Evolutionary conservation across 2,113 vertebrate species (phyloP).

Genomic region (Colistium nudipinnis): DNA sequence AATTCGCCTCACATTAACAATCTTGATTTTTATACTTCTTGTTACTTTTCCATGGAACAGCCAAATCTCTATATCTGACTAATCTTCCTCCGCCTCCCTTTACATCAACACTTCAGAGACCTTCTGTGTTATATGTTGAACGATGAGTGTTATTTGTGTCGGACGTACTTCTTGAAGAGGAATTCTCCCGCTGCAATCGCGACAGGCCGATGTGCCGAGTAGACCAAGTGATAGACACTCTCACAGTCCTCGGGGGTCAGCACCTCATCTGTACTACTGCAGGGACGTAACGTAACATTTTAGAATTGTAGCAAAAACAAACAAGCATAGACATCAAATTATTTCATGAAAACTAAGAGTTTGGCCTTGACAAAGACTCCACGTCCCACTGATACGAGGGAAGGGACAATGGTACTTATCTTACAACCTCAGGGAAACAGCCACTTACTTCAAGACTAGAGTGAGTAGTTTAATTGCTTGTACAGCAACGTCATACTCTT

Average conservation of each 20-base stretch:
- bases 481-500: conserved; percentile 98
- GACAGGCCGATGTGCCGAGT: conserved; percentile 96
- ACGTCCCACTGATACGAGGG: not conserved
- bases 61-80: not conserved
- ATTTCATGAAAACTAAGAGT: not conserved
- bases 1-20: not conserved
- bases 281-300: conserved; percentile 31
- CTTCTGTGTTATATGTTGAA: not conserved
- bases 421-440: not conserved
- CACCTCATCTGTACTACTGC: conserved; percentile 97
- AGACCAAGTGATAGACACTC: conserved; percentile 98
- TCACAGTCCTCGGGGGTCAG: conserved; percentile 98
- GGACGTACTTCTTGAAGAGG: conserved; percentile 97
- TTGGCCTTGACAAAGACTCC: not conserved
- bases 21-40: not conserved
- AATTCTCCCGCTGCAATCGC: conserved; percentile 98
- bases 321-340: too few species aligned
- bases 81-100: not conserved
- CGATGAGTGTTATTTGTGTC: not conserved
- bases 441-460: conserved; percentile 97
- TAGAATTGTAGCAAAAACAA: not conserved
- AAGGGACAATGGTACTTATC: not conserved
- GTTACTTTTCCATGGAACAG: not conserved
- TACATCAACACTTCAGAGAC: not conserved
- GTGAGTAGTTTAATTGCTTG: conserved; percentile 99